Conservation (phyloP, 1,140 invertebrate genomes). For the Zaprionus lachaisei region DNA sequence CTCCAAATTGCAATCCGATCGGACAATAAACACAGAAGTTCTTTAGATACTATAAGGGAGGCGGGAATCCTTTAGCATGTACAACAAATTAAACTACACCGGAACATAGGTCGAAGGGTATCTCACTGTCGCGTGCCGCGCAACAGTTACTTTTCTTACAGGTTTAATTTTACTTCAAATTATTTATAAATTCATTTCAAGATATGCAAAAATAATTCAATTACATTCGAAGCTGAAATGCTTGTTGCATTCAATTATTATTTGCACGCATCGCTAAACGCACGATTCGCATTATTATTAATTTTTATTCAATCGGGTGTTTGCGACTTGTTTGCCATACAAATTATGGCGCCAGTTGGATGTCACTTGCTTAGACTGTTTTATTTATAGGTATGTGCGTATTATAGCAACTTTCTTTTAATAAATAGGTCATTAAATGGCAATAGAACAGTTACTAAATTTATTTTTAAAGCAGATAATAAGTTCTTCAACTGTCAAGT, state of each 20-base stretch:
- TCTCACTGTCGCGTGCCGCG: too few relatives aligned
- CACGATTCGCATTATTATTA: slow-evolving; percentile 18
- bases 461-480: neutral
- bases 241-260: slow-evolving; percentile 35
- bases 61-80: too few relatives aligned
- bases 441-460: neutral
- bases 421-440: neutral
- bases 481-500: too few relatives aligned
- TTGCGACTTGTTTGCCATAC: neutral
- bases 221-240: slow-evolving; percentile 22
- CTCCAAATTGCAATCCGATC: too few relatives aligned
- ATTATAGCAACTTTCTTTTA: neutral
- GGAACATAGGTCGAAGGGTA: too few relatives aligned
- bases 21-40: too few relatives aligned
- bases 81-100: too few relatives aligned
- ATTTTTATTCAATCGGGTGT: neutral
- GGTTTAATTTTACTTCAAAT: too few relatives aligned
- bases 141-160: too few relatives aligned
- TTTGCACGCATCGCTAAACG: slow-evolving; percentile 17
- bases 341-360: slow-evolving; percentile 4
- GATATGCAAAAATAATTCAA: neutral
- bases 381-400: neutral
- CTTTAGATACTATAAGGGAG: too few relatives aligned
- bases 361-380: neutral
- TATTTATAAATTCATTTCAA: too few relatives aligned